These are phyloP conservation scores for Archips crataeganus DNA, from an alignment of 2,888 invertebrate genomes.

Conservation along the genomic window DNA sequence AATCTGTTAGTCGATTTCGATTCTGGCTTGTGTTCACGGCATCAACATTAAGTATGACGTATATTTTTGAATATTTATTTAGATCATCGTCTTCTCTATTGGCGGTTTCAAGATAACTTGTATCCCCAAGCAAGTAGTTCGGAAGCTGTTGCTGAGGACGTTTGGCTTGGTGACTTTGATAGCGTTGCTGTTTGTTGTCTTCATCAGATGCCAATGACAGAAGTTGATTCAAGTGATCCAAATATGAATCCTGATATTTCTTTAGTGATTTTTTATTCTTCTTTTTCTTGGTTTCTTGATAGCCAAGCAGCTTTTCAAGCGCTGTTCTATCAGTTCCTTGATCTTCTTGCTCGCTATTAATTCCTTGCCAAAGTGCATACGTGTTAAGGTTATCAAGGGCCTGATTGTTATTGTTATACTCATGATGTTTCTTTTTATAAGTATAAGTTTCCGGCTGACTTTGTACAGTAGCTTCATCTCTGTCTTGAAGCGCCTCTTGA, in stretches of 20 bases:
- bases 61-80: conserved; percentile 64
- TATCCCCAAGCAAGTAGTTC: conserved; percentile 17
- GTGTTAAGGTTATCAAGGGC: neutral
- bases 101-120: neutral
- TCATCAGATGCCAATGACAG: neutral
- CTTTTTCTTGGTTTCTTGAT: conserved; percentile 2
- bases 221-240: conserved; percentile 22
- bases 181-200: neutral
- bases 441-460: conserved; percentile 16
- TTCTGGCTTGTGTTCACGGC: conserved; percentile 54
- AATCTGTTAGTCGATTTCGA: conserved; percentile 53
- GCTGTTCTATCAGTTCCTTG: neutral
- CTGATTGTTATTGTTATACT: neutral
- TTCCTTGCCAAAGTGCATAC: conserved; percentile 6
- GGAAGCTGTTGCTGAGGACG: conserved; percentile 2
- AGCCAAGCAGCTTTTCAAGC: neutral
- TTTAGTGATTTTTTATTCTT: neutral
- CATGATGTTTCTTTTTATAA: conserved; percentile 37
- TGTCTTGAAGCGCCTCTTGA: conserved; percentile 41
- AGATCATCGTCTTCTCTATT: conserved; percentile 5
- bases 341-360: conserved; percentile 8
- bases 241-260: conserved; percentile 10
- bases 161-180: neutral
- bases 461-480: conserved; percentile 22
- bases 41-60: conserved; percentile 62